Conservation (phyloP, 2,888 invertebrate species). For the Branchipolynoe longqiensis region DNA sequence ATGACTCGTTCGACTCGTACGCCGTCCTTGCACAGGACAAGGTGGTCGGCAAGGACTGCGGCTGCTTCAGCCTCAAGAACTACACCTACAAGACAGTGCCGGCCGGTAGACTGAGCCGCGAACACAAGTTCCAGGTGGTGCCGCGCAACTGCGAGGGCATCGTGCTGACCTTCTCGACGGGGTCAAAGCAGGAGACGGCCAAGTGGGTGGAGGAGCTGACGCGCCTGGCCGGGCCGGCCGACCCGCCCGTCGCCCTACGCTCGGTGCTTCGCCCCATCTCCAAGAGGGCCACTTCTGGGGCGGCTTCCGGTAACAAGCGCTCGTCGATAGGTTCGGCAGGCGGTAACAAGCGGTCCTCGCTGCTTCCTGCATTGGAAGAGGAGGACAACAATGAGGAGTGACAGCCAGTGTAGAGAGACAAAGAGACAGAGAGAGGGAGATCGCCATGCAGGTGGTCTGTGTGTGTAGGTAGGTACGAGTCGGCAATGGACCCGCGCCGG, state of each 20-base stretch:
- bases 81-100: constrained; percentile 8
- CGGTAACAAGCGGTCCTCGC: constrained; percentile 14
- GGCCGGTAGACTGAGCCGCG: background rate
- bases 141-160: constrained; percentile 35
- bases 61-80: constrained; percentile 37
- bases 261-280: constrained; percentile 20
- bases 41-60: constrained; percentile 29
- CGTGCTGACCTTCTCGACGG: constrained; percentile 24
- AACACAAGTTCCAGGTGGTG: constrained; percentile 10
- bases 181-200: constrained; percentile 28
- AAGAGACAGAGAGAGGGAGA: background rate
- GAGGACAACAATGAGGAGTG: constrained; percentile 10
- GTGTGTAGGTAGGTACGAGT: no score
- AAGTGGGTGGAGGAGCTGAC: constrained; percentile 9
- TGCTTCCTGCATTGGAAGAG: constrained; percentile 18
- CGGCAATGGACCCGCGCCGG: no score
- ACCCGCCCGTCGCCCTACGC: constrained; percentile 1
- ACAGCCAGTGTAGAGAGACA: background rate
- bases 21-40: constrained; percentile 14
- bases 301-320: background rate
- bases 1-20: constrained; percentile 22
- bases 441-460: no score
- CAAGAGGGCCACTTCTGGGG: background rate
- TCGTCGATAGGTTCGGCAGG: background rate
- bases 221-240: constrained; percentile 22